Percentiles rank a stretch among this genome's conserved stretches.
Evolutionary conservation across 2,113 vertebrate species (phyloP).

Genomic region (Anseranas semipalmata): DNA sequence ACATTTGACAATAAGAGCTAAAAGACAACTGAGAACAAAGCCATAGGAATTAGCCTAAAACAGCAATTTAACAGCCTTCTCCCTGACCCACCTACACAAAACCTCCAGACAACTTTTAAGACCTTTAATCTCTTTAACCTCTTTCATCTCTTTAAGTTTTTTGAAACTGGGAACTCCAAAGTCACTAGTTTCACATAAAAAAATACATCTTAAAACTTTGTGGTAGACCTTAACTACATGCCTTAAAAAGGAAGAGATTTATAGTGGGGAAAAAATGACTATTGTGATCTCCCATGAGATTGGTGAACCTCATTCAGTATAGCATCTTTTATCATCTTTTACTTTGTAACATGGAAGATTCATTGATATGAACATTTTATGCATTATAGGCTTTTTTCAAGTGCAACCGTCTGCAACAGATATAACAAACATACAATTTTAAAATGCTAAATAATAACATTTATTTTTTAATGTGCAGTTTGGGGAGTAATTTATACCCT

Average conservation of each 20-base stretch:
- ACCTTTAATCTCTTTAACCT: not conserved
- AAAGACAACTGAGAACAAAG: not conserved
- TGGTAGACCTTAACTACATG: not conserved
- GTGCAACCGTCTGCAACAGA: fast-evolving
- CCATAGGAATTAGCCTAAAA: not conserved
- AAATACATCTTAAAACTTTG: not conserved
- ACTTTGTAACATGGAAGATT: not conserved
- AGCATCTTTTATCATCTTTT: not conserved
- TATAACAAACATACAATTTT: not conserved
- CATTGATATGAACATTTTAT: not conserved
- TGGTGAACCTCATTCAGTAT: not conserved
- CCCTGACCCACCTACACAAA: not conserved
- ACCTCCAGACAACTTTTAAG: not conserved
- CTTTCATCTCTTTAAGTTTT: not conserved
- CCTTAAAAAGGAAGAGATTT: not conserved
- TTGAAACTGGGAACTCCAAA: not conserved
- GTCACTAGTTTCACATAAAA: not conserved
- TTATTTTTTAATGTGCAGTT: not conserved
- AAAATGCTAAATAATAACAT: not conserved
- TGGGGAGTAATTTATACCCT: not conserved
- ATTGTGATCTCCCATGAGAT: not conserved
- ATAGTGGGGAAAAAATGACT: not conserved
- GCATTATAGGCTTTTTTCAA: not conserved
- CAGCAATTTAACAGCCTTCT: not conserved
- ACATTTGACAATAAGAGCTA: not conserved